Evolutionary conservation across 1,140 invertebrate genomes (phyloP), one percentile per base, ranked within the genome.

Genomic region (Bombus breviceps): DNA sequence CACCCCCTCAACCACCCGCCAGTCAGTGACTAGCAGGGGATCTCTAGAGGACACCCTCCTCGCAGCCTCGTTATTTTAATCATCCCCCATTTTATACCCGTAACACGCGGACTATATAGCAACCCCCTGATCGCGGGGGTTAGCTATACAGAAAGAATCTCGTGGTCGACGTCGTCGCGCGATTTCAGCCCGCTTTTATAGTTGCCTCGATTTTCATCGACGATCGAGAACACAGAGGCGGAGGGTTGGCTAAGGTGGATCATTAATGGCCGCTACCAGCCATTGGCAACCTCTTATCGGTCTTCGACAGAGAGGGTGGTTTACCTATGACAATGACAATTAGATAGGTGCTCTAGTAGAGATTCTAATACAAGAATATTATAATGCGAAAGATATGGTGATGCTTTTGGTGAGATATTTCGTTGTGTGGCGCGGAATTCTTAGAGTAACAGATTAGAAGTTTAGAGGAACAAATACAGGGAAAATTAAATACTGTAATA

Each of bases 61-160:
- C 88, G 87, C 89, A 92, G 93, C 90, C 93, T 94, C 93, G 93
- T 94, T 94, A 94, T 94, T 94, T 94, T 94, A 94, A 94, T 94
- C 93, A 94, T 94, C 90, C 91, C 92, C 92, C 89, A 92, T 94
- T 94, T 94, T 93, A 93, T 92, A 91, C 91, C 91, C 89, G 90
- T 92, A 93, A 93, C 90, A 93, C 91, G 71, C 85, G 53, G 83
- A 74, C 76, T 86, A 41, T 85, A 85, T 69, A 80, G 41, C 47
- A 43, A 77, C n/a, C 75, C 59, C 76, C 47, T 22, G 59, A 81
- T 57, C 72, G 25, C 47, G 47, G 32, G n/a, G 62, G n/a, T 62
- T n/a, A 62, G 73, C 82, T 73, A 77, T 73, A 74, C 28, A 62
- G 59, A n/a, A 84, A 59, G 47, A 62, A 69, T 77, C 75, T 72